Evolutionary conservation across 2,888 invertebrate species (phyloP), one percentile per base, ranked within the genome.

Genomic region (Heliconius hortense): DNA sequence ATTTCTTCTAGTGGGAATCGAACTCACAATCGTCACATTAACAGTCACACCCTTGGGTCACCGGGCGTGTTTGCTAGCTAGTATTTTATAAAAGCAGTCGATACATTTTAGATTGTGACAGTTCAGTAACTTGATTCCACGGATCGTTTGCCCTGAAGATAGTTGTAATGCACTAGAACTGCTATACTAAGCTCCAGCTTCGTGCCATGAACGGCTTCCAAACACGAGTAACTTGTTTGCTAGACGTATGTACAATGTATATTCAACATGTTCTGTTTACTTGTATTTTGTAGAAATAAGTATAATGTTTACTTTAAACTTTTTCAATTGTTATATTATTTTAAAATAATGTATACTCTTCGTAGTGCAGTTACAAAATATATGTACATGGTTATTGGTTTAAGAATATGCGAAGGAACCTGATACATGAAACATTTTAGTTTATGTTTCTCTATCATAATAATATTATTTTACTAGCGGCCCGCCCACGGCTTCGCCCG

Each of bases 141-240:
- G 70, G 59, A 60, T 60, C 70, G 31, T 70, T 70, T 59, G 35
- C 56, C 56, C 35, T 70, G 56, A 56, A 59, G 56, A 59, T 60
- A 60, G 59, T 70, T 70, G 70, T 70, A 70, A 70, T 70, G 70
- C 70, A 70, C 24, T 60, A 35, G 39, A 70, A 39, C 70, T 70
- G 56, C 39, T 26, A 15, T 59, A 68, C 48, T 48, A 60, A 70
- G 60, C 39, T 70, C 70, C 59, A 60, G 70, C 70, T 70, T 56
- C 24, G 59, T 35, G 70, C 35, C 59, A 60, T 39, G 59, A 70
- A 70, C 56, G 70, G 59, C 39, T 70, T 70, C 70, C 70, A 70
- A 70, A 18, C 26, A 59, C 24, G 59, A n/a, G 70, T 70, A 60
- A 60, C 70, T 39, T 59, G 26, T 70, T 68, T 53, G 21, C 48